A percentile compares a stretch with the other conserved stretches of the same genome.
Evolutionary conservation across 2,113 vertebrate genomes (phyloP).

Genomic region (Bambusicola thoracicus): DNA sequence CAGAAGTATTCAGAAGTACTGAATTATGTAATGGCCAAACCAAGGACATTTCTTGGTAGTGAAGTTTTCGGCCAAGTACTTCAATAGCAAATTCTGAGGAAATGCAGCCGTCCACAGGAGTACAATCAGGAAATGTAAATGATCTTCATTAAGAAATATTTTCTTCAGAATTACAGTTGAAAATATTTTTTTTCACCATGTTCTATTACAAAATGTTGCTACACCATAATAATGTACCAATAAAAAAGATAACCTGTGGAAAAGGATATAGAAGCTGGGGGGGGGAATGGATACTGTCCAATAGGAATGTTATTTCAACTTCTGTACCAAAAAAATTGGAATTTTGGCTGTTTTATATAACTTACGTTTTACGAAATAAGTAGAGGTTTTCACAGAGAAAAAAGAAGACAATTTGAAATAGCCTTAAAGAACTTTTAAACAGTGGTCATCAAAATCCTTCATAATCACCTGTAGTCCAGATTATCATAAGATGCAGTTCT

Average conservation of each 20-base stretch:
- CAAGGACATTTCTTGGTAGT: slow-evolving; percentile 64
- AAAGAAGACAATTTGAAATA: not conserved
- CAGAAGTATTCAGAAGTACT: slow-evolving; percentile 61
- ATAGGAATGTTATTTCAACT: not conserved
- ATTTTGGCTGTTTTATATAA: not conserved
- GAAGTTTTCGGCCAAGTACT: slow-evolving; percentile 20
- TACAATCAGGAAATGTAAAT: not conserved
- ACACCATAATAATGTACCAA: rapidly evolving
- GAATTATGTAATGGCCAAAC: slow-evolving; percentile 62
- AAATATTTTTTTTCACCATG: not conserved
- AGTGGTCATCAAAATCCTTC: not conserved
- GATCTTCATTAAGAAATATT: not conserved
- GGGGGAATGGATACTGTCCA: not conserved
- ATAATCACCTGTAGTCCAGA: not conserved
- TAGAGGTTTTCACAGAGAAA: not conserved
- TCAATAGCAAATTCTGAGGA: not conserved
- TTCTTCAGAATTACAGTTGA: not conserved
- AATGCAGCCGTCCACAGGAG: not conserved
- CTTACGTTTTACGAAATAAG: not conserved
- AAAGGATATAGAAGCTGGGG: not conserved
- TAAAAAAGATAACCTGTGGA: not conserved
- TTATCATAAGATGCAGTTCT: not conserved
- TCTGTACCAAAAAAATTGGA: not conserved
- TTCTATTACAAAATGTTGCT: not conserved
- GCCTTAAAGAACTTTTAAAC: not conserved